Percentiles rank a stretch among this genome's conserved stretches.
These are phyloP conservation scores for Rotaria magnacalcarata DNA, from an alignment of 2,888 invertebrate genomes.

Conservation along the genomic window DNA sequence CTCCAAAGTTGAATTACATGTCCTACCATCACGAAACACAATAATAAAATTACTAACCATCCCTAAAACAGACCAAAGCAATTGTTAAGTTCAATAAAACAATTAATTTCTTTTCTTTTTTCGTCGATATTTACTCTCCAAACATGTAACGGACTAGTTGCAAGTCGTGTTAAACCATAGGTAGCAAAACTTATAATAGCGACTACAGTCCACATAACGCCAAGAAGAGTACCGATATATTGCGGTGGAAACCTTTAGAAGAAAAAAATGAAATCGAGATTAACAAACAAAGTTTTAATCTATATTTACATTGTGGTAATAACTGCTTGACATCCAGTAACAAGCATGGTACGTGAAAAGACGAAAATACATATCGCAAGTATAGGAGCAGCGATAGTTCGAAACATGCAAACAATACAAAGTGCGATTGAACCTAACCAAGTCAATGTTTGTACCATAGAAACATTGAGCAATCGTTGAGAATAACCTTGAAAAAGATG, in stretches of 20 bases:
- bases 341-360: background rate
- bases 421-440: background rate
- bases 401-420: slow-evolving; percentile 4
- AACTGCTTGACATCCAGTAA: background rate
- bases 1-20: slow-evolving; percentile 22
- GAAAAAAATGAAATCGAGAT: background rate
- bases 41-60: background rate
- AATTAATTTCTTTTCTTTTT: too few species aligned
- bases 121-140: background rate
- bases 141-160: background rate
- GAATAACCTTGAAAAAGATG: background rate
- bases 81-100: too few species aligned
- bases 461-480: background rate
- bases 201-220: slow-evolving; percentile 11
- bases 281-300: background rate
- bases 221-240: slow-evolving; percentile 14
- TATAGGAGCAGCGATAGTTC: background rate
- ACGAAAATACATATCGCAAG: background rate
- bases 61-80: background rate
- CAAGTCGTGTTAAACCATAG: background rate
- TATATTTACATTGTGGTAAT: background rate
- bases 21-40: background rate
- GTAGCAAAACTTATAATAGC: background rate
- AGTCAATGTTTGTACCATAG: background rate
- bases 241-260: background rate